Evolutionary conservation across 2,888 invertebrate genomes (phyloP), one percentile per base, ranked within the genome.

Genomic region (Temnothorax ravouxi): DNA sequence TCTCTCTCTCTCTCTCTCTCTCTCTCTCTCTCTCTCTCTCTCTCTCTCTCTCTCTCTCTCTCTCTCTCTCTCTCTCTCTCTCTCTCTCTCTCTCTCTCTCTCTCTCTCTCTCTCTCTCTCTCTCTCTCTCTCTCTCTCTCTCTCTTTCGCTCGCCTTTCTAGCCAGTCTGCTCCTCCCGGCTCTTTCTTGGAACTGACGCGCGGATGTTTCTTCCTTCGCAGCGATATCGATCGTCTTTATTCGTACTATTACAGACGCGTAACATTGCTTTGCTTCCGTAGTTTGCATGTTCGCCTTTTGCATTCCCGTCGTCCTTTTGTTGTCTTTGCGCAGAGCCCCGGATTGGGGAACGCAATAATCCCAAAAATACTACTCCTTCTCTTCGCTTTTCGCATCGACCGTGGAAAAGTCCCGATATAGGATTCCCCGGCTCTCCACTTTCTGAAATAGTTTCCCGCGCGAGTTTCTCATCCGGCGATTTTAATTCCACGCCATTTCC

Each of bases 401-500:
- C 21, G 59, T 71, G 34, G 71, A 79, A 71, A 61, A 72, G 59
- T 71, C 25, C 50, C 38, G 72, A 71, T 71, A 72, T 80, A 71
- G 79, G 59, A 80, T 61, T 71, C 47, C 18, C 18, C 47, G 41
- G n/a, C 21, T 21, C 13, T 21, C 29, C 34, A 18, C 38, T 67
- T 67, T 21, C 64, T 41, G 50, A 59, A 50, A 61, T 72, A 72
- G 59, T 80, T 80, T 15, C 59, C 25, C 72, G 59, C 18, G 59
- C 72, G 59, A 54, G 47, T 80, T 72, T 61, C 71, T 59, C 66
- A 41, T 67, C 72, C 38, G 59, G 11, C 47, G 38, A 80, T 80
- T 80, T 72, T 80, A 80, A 80, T 80, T 84, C 72, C 62, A 52
- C 67, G 41, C 64, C 64, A 71, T 72, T 62, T 80, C 80, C 62